These are phyloP conservation scores for Catharus minimus DNA, from an alignment of 2,113 vertebrate species.

Conservation along the genomic window DNA sequence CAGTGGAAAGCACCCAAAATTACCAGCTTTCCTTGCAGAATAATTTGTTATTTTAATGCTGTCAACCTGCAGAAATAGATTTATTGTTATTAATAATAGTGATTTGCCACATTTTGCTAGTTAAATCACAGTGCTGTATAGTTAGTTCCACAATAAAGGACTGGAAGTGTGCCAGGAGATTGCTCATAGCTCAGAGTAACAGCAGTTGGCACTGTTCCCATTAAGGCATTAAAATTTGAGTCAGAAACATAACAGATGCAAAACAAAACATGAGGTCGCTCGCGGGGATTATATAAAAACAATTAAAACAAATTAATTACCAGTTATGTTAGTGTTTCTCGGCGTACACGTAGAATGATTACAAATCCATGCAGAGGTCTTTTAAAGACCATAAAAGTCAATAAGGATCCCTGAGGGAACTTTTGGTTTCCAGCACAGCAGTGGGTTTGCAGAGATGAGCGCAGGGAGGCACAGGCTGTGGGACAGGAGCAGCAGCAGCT, in stretches of 20 bases:
- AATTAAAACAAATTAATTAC: conserved; percentile 76
- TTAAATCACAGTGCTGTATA: conserved; percentile 73
- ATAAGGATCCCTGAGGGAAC: conserved; percentile 16
- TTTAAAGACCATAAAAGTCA: conserved; percentile 48
- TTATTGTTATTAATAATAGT: conserved; percentile 74
- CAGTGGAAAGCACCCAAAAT: conserved; percentile 61
- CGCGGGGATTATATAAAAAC: conserved; percentile 71
- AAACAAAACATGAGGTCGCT: conserved; percentile 74
- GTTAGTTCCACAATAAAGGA: conserved; percentile 70
- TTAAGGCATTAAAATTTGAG: conserved; percentile 73
- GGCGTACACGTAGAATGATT: conserved; percentile 30
- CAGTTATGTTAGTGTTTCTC: conserved; percentile 62
- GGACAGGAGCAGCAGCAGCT: neutral
- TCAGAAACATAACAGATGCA: conserved; percentile 74
- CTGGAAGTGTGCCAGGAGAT: conserved; percentile 69
- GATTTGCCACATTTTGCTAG: conserved; percentile 74
- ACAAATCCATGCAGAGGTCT: conserved; percentile 44
- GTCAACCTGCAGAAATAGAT: conserved; percentile 72
- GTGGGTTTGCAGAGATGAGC: neutral
- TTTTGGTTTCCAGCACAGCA: neutral
- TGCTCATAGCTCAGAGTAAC: conserved; percentile 65
- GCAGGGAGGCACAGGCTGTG: neutral
- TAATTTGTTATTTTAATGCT: conserved; percentile 73
- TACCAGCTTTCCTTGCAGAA: conserved; percentile 63
- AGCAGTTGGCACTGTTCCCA: conserved; percentile 70